Evolutionary conservation across 2,797 vertebrate genomes (phyloP).

Genomic region (Delichon dasypus): DNA sequence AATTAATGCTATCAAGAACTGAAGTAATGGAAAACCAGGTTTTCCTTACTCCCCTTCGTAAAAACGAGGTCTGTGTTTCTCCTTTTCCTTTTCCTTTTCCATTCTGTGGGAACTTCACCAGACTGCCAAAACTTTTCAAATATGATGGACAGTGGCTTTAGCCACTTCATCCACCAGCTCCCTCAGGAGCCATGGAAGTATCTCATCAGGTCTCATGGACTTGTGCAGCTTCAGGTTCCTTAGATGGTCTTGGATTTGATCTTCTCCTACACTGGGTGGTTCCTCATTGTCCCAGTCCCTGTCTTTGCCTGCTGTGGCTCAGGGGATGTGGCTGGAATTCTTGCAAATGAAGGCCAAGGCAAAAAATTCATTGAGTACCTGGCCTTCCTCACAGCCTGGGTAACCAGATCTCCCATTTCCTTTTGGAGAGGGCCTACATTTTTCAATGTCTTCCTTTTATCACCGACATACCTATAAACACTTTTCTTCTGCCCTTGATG

Average conservation of each 20-base stretch:
- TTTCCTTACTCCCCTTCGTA: background rate
- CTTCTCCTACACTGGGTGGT: background rate
- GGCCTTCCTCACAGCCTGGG: background rate
- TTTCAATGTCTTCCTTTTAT: background rate
- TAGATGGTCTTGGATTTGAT: background rate
- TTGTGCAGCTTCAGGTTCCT: background rate
- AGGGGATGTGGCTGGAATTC: background rate
- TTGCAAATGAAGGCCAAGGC: background rate
- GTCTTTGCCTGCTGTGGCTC: background rate
- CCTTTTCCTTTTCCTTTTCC: background rate
- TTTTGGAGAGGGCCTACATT: background rate
- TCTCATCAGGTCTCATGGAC: background rate
- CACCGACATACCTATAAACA: fast-evolving
- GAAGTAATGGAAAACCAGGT: background rate
- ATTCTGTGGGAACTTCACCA: background rate
- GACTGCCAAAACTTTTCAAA: background rate
- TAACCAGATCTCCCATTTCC: background rate
- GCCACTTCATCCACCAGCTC: background rate
- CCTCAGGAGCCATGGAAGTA: background rate
- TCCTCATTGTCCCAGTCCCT: background rate
- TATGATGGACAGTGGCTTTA: background rate
- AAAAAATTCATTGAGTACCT: background rate
- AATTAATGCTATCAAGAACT: background rate
- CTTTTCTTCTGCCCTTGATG: background rate
- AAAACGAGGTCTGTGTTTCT: background rate